Evolutionary conservation across 1,140 invertebrate genomes (phyloP).

Genomic region (Ceratina calcarata): DNA sequence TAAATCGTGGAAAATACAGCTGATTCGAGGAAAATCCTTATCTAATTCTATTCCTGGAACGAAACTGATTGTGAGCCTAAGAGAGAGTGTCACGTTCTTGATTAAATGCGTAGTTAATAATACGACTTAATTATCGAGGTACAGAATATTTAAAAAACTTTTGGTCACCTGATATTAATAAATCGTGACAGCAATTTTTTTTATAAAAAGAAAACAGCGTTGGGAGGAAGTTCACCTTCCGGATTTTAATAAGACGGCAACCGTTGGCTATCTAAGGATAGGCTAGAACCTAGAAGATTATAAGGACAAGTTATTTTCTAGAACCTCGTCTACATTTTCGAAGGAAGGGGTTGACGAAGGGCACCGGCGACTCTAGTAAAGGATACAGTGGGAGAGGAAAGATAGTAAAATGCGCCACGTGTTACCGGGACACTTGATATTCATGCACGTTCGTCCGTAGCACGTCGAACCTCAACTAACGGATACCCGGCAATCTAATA

Average conservation of each 20-base stretch:
- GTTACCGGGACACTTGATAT: conserved; percentile 70
- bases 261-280: not conserved
- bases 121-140: too few relatives aligned
- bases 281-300: not conserved
- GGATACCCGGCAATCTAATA: conserved; percentile 77
- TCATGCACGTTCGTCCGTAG: conserved; percentile 75
- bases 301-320: not conserved
- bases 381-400: conserved; percentile 42
- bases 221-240: not conserved
- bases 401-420: conserved; percentile 71
- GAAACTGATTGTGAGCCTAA: too few relatives aligned
- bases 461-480: conserved; percentile 75
- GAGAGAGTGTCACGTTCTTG: too few relatives aligned
- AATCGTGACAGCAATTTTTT: too few relatives aligned
- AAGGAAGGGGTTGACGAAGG: conserved; percentile 30
- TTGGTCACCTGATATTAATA: too few relatives aligned
- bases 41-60: not conserved
- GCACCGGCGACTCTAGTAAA: conserved; percentile 28
- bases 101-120: too few relatives aligned
- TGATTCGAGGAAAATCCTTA: not conserved
- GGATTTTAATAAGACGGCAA: not conserved
- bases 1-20: not conserved
- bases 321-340: not conserved
- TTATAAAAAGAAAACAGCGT: not conserved
- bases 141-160: too few relatives aligned